Base-by-base conservation (phyloP, 2,113 vertebrate species). In the Cisticola juncidis region DNA sequence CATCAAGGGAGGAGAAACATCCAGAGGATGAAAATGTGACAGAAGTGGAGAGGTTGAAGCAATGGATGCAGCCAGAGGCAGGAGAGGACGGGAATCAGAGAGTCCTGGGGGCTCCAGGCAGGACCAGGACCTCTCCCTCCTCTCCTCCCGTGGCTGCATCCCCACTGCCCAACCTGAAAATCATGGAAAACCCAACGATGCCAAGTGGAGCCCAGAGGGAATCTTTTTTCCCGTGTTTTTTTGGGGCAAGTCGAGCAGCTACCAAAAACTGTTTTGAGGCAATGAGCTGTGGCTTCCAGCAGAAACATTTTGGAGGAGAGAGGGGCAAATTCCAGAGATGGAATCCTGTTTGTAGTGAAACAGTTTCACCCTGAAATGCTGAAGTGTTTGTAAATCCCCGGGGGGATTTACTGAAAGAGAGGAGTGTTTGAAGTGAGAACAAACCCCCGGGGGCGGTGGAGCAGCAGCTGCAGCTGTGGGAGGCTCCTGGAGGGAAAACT, bases 271-370 rank as follows among this genome's bases (percentile, higher is more conserved):
- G 19, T 12, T 45, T 3, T 0, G 2, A 58, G 38, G 6, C 0
- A 3, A 15, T 0, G 28, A 60, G 60, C 4, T 33, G 18, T 3
- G 1, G 23, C 25, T 84, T 60, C 47, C 29, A 5, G 35, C 21
- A 28, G 53, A 66, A n/a, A 4, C 12, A 0, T 0, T 6, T 6
- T 0, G 0, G 5, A 71, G 81, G 65, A 53, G 48, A 38, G 35
- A 56, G 21, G 53, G 8, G 54, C 42, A 56, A 66, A 70, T 36
- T 42, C 4, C 2, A 5, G 58, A 44, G 56, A 6, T 1, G 22
- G n/a, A 36, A 78, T 69, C 23, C 11, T 19, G 40, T 35, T 73
- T 21, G 50, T 2, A 36, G 51, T 14, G 28, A 18, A 70, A 60
- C n/a, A 23, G 35, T 58, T 71, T 33, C 24, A 31, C 36, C 50